Conservation (phyloP, 2,888 invertebrate genomes). For the Drosophila mettleri region DNA sequence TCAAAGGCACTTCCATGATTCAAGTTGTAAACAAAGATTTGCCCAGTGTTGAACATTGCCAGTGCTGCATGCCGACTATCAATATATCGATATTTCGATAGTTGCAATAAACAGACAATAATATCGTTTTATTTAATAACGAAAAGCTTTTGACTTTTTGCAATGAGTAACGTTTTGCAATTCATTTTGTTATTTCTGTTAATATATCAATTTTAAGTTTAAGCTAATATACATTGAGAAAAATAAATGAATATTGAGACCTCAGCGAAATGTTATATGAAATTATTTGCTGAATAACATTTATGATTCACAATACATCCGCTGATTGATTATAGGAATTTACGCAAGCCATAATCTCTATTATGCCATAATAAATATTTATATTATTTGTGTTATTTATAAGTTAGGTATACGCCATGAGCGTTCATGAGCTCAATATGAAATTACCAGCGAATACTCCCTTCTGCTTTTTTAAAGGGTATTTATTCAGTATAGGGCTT, state of each 20-base stretch:
- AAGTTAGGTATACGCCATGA: not conserved
- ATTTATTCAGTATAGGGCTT: constrained; percentile 47
- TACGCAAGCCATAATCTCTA: not conserved
- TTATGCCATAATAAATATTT: too few relatives aligned
- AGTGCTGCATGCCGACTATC: constrained; percentile 11
- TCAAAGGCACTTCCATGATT: constrained; percentile 44
- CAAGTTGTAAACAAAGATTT: constrained; percentile 36
- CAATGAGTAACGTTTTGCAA: not conserved
- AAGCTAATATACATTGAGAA: not conserved
- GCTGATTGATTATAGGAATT: too few relatives aligned
- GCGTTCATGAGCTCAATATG: not conserved
- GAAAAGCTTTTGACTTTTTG: not conserved
- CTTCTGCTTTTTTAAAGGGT: constrained; percentile 20
- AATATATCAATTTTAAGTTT: not conserved
- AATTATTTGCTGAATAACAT: not conserved
- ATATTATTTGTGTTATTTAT: not conserved
- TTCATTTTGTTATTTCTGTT: too few relatives aligned
- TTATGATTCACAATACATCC: too few relatives aligned
- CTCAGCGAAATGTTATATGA: not conserved
- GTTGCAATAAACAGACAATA: not conserved
- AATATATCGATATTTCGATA: constrained; percentile 36
- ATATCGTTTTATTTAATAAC: not conserved
- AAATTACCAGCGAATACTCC: not conserved
- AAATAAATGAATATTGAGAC: not conserved
- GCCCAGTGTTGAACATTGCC: constrained; percentile 10